These are phyloP conservation scores for Polypterus bichir DNA, from an alignment of 2,113 vertebrate genomes.

Conservation along the genomic window DNA sequence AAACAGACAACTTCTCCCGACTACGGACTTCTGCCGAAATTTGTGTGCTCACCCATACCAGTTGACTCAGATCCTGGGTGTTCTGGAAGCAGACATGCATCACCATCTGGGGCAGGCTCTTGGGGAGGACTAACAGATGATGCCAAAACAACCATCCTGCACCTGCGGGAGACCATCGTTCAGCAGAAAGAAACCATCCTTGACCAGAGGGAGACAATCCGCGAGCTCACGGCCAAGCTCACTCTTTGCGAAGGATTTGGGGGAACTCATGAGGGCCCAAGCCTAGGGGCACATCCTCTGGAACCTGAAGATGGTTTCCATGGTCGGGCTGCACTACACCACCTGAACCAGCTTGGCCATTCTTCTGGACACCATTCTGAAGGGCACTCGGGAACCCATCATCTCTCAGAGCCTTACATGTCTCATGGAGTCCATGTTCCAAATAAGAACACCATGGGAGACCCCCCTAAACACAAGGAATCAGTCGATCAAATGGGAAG, in stretches of 20 bases:
- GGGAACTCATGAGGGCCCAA: slow-evolving; percentile 9
- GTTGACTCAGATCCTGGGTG: slow-evolving; percentile 52
- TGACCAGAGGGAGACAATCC: slow-evolving; percentile 60
- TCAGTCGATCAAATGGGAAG: slow-evolving; percentile 52
- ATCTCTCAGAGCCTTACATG: not conserved
- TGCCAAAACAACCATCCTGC: slow-evolving; percentile 56
- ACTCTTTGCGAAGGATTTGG: slow-evolving; percentile 51
- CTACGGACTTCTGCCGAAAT: slow-evolving; percentile 40
- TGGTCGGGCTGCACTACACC: slow-evolving; percentile 6
- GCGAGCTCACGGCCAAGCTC: slow-evolving; percentile 63
- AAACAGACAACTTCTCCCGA: not conserved
- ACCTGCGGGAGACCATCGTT: slow-evolving; percentile 59
- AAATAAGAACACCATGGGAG: slow-evolving; percentile 37
- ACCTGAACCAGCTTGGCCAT: slow-evolving; percentile 20
- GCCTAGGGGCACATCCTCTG: slow-evolving; percentile 7
- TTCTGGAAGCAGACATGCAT: slow-evolving; percentile 26
- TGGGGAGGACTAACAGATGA: slow-evolving; percentile 58
- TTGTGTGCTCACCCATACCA: slow-evolving; percentile 58
- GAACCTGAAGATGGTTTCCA: slow-evolving; percentile 15
- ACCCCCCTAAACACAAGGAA: slow-evolving; percentile 26
- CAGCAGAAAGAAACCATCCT: slow-evolving; percentile 66
- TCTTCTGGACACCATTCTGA: not conserved
- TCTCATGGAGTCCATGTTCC: slow-evolving; percentile 4
- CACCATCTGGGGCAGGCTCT: slow-evolving; percentile 29
- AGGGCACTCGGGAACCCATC: not conserved